Conservation (phyloP, 2,113 vertebrate species). For the Gnathochromis pfefferi region DNA sequence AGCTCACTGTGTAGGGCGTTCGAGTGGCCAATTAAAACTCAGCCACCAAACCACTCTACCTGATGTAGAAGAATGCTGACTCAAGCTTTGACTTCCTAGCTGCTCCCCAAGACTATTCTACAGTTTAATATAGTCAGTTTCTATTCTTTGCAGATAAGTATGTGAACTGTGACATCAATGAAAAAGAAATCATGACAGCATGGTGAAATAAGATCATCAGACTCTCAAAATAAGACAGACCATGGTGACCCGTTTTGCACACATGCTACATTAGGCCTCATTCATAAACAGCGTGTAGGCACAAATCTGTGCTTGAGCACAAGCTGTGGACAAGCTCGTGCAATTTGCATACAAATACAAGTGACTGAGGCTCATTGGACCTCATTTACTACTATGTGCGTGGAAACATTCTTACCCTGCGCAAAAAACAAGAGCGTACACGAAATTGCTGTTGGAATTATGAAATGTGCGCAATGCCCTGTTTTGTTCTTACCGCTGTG, state of each 20-base stretch:
- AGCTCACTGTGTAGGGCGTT: background rate
- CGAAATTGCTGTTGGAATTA: background rate
- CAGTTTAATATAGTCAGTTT: background rate
- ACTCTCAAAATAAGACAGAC: background rate
- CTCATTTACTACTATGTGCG: background rate
- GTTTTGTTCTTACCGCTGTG: background rate
- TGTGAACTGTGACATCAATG: background rate
- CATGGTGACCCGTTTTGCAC: background rate
- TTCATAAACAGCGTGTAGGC: background rate
- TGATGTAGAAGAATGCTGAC: background rate
- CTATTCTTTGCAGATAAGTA: background rate
- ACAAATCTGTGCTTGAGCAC: background rate
- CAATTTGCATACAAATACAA: background rate
- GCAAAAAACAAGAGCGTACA: background rate
- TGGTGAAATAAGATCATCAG: background rate
- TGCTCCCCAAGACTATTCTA: background rate
- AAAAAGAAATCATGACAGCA: background rate
- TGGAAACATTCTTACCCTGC: background rate
- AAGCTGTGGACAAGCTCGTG: background rate
- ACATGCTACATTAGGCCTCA: background rate
- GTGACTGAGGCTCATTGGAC: rapidly evolving
- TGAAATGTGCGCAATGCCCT: background rate
- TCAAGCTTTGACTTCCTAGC: background rate
- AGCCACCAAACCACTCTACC: background rate
- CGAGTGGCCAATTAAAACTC: background rate